Base-by-base conservation (phyloP, 2,113 vertebrate species). In the Cebus imitator region DNA sequence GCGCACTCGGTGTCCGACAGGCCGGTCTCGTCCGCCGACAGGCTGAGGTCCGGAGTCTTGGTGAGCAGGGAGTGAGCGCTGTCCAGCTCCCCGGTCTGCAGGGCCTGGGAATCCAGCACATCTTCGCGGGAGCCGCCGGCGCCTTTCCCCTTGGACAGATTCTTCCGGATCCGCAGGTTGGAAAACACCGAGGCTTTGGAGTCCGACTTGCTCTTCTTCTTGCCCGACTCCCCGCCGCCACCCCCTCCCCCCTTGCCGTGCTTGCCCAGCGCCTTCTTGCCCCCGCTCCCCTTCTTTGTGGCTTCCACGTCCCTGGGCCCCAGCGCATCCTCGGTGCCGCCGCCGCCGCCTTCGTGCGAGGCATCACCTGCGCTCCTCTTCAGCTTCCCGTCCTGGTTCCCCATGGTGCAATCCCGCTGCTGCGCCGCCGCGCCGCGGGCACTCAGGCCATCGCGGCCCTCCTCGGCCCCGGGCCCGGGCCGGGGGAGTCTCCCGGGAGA, bases 331-430 rank as follows among this genome's bases (percentile, higher is more conserved):
- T 99, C 99, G n/a, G 97, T 97, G 90, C 90, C 79, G 23, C 85
- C 84, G 25, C 97, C 98, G 73, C 98, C 98, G 73, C 98, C 98
- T 98, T 98, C 99, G 87, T 97, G 99, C 98, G 78, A 43, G 58
- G 97, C 98, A 97, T 99, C 98, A 98, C 99, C 98, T 97, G 99
- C 87, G 80, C 99, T 98, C 98, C 98, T 99, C 99, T 98, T 99
- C 20, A 99, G 99, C 98, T 99, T 99, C 25, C 99, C 99, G 96
- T 99, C 99, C 98, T 99, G 99, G 98, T 99, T 99, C 81, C 99
- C 99, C 99, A 99, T 99, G 98, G 76, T 87, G 97, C 97, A 96
- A 97, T 6, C 98, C 91, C 11, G 70, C 61, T 52, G 97, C 97
- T 96, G 98, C 17, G 97, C 98, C 89, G 90, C 98, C n/a, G 87